Evolutionary conservation across 2,113 vertebrate species (phyloP).

Genomic region (Hippocampus mohnikei): DNA sequence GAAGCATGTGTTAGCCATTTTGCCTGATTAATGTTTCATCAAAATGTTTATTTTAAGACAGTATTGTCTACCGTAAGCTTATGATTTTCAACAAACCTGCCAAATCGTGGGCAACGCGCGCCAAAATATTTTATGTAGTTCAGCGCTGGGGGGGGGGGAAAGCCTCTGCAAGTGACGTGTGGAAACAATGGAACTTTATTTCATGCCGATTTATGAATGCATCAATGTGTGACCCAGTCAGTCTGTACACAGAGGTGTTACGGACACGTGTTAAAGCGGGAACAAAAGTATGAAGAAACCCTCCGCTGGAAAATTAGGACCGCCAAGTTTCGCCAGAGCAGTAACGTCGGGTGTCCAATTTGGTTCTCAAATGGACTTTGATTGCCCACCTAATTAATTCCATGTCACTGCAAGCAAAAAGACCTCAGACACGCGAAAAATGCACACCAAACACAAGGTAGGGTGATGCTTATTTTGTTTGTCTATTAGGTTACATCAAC

Average conservation of each 20-base stretch:
- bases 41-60: conserved; percentile 58
- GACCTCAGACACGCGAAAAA: no score
- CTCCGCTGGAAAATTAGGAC: conserved; percentile 51
- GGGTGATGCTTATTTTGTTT: no score
- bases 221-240: conserved; percentile 34
- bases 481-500: no score
- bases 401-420: no score
- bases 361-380: conserved; percentile 18
- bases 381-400: conserved; percentile 17
- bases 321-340: conserved; percentile 50
- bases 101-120: conserved; percentile 10
- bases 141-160: conserved; percentile 7
- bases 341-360: conserved; percentile 60
- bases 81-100: conserved; percentile 27
- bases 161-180: conserved; percentile 12
- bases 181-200: conserved; percentile 35
- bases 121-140: conserved; percentile 16
- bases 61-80: conserved; percentile 30
- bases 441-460: no score
- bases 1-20: conserved; percentile 65
- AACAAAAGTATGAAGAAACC: conserved; percentile 57
- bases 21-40: conserved; percentile 66
- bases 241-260: conserved; percentile 49
- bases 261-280: conserved; percentile 45
- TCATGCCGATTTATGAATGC: conserved; percentile 39